Evolutionary conservation across 2,888 invertebrate species (phyloP), one percentile per base, ranked within the genome.

Genomic region (Eupeodes luniger): DNA sequence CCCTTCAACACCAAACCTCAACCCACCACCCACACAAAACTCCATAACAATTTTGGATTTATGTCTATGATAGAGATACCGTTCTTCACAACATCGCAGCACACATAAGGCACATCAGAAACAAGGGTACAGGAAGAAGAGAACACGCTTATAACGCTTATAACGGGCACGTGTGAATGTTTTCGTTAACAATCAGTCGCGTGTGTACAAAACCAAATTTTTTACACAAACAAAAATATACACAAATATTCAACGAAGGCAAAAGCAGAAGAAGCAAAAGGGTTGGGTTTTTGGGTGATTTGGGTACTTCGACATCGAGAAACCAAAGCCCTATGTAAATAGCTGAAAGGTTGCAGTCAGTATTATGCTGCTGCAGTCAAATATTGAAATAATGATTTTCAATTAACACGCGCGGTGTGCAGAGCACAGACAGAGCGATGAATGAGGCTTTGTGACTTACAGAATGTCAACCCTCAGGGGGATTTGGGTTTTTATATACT

Each of bases 341-440:
- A 88, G 81, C 78, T 78, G 7, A 69, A 78, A 78, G 81, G 77
- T 74, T 85, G 84, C 78, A 74, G 47, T 55, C 12, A 36, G 55
- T 57, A 57, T 70, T 55, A 19, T 67, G 74, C 66, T 81, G 76
- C 78, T 78, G 81, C 84, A 81, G 81, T 74, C 81, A 90, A 90
- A 91, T 90, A 91, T 90, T 91, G 90, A 90, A 90, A 90, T 90
- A 90, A 90, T 90, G 90, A 90, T 90, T 91, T 91, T 91, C 91
- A 90, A 91, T 90, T 91, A 90, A 90, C 90, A 89, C 85, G 82
- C 86, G 84, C 75, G 75, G 80, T 85, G 84, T 82, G 76, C 76
- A 64, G 59, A 67, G 14, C 19, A 14, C 11, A 66, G 47, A 47
- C 67, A 57, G n/a, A 36, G 59, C 5, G 40, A 40, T 27, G 27